Percentiles rank a stretch among this genome's conserved stretches.
Conservation (phyloP, 2,113 vertebrate species). For the Lates calcarifer region DNA sequence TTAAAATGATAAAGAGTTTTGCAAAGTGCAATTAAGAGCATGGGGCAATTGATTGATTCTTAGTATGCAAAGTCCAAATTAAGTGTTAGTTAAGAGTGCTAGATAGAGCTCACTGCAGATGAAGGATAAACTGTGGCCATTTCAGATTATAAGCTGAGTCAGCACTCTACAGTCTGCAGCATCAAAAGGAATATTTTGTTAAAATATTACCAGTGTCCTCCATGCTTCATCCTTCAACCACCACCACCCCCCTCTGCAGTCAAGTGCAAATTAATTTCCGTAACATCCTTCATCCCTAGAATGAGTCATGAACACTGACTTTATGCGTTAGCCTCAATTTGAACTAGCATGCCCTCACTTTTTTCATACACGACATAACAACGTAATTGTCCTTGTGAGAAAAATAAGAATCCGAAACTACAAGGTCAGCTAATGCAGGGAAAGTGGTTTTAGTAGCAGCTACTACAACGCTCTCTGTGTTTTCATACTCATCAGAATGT, state of each 20-base stretch:
- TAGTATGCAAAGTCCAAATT: constrained; percentile 4
- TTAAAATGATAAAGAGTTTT: constrained; percentile 32
- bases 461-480: not conserved
- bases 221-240: constrained; percentile 36
- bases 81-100: constrained; percentile 8
- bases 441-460: constrained; percentile 4
- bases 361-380: constrained; percentile 2
- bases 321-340: constrained; percentile 17
- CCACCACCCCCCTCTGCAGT: constrained; percentile 21
- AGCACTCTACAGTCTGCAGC: constrained; percentile 17
- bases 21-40: not conserved
- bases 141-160: constrained; percentile 48
- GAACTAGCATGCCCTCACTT: constrained; percentile 38
- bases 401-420: constrained; percentile 9
- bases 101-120: constrained; percentile 23
- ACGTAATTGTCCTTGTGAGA: constrained; percentile 22
- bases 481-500: constrained; percentile 30
- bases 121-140: constrained; percentile 38
- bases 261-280: constrained; percentile 38
- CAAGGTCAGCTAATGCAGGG: constrained; percentile 9
- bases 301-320: constrained; percentile 55
- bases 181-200: constrained; percentile 28
- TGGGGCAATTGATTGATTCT: constrained; percentile 2
- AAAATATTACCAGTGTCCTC: constrained; percentile 33
- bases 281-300: constrained; percentile 42